A percentile compares a stretch with the other conserved stretches of the same genome.
Conservation (phyloP, 2,113 vertebrate genomes). For the Peucedramus taeniatus region DNA sequence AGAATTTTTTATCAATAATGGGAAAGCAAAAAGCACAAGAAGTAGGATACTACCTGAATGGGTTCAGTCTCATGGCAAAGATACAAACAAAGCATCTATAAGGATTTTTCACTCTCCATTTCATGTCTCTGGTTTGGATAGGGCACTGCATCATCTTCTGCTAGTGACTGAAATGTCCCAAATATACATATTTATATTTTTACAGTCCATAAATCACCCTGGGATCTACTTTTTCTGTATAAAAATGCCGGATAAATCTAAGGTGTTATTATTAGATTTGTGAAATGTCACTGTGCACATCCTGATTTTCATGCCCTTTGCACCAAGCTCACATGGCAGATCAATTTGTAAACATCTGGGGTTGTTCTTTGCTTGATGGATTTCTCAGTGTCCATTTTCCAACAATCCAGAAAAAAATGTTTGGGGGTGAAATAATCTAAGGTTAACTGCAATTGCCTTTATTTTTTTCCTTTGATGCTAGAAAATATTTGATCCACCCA, state of each 20-base stretch:
- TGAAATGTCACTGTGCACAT: conserved; percentile 23
- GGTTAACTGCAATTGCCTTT: neutral
- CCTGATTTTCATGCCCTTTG: conserved; percentile 30
- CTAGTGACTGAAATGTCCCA: neutral
- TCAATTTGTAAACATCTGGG: neutral
- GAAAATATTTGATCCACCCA: neutral
- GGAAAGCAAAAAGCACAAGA: neutral
- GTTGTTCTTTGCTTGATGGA: neutral
- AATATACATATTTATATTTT: conserved; percentile 22
- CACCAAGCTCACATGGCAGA: neutral
- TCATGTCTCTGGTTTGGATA: neutral
- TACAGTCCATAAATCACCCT: conserved; percentile 1
- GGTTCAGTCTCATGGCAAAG: neutral
- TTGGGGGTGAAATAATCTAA: neutral
- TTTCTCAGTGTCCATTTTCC: neutral
- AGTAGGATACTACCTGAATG: neutral
- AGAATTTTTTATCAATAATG: neutral
- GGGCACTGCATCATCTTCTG: neutral
- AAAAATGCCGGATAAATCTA: conserved; percentile 31
- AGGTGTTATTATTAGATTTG: conserved; percentile 43
- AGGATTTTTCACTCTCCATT: neutral
- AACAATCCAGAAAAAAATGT: neutral
- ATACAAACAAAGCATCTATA: neutral
- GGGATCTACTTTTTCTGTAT: neutral
- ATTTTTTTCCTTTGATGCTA: neutral